phyloP scores from a whole-genome alignment of 2,113 vertebrate species.

The Paramormyrops kingsleyae region DNA sequence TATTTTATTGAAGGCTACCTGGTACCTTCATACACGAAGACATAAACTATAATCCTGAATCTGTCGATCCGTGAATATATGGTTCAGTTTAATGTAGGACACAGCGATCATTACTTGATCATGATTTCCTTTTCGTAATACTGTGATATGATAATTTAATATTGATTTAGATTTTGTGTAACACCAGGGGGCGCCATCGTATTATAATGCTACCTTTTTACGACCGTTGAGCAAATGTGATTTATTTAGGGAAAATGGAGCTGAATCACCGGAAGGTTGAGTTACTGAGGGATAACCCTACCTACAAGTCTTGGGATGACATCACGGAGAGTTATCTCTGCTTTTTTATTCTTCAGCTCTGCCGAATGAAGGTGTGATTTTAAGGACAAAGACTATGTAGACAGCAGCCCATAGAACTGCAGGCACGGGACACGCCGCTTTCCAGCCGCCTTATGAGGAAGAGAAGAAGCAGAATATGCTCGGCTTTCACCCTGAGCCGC shows the following conservation, averaged over 20 bases:
- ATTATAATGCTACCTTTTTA: neutral
- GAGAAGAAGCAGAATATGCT: neutral
- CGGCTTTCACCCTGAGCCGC: neutral
- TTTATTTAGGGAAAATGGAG: neutral
- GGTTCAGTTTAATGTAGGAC: neutral
- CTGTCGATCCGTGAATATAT: neutral
- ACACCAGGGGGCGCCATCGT: neutral
- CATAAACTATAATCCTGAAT: neutral
- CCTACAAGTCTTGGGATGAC: neutral
- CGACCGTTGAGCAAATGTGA: neutral
- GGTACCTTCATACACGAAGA: neutral
- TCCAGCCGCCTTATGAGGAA: neutral
- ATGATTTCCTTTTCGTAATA: neutral
- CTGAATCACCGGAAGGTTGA: neutral
- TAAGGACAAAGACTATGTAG: neutral
- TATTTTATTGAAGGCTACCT: neutral
- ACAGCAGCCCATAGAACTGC: neutral
- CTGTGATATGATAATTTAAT: neutral
- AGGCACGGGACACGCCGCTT: neutral
- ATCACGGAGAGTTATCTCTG: neutral
- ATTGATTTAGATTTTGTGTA: neutral
- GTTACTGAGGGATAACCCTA: neutral
- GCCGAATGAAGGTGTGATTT: neutral
- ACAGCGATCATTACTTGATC: neutral
- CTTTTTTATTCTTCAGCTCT: neutral